Conservation (phyloP, 2,888 invertebrate species). For the Poecilus cupreus region DNA sequence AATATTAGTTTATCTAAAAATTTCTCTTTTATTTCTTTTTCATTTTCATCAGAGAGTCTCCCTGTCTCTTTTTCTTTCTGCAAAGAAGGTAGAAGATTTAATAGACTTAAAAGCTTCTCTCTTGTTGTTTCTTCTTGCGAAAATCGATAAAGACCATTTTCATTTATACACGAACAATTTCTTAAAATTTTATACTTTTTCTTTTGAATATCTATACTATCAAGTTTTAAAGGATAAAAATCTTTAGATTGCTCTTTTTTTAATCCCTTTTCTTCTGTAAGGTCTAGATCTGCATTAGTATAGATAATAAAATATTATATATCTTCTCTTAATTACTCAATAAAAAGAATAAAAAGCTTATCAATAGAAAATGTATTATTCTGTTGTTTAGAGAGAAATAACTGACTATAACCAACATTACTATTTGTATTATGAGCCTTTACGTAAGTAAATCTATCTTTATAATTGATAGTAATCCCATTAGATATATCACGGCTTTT, state of each 20-base stretch:
- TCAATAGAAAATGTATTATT: conserved; percentile 62
- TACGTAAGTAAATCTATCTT: conserved; percentile 63
- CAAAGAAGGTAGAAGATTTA: conserved; percentile 63
- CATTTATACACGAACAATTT: conserved; percentile 61
- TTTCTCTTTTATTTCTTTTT: conserved; percentile 63
- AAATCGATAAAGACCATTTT: conserved; percentile 64
- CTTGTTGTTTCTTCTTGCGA: conserved; percentile 62
- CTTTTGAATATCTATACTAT: conserved; percentile 62
- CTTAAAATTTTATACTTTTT: conserved; percentile 60
- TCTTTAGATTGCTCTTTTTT: conserved; percentile 57
- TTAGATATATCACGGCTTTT: conserved; percentile 60
- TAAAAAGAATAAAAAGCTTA: conserved; percentile 64
- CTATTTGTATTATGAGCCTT: conserved; percentile 62
- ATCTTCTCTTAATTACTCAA: conserved; percentile 62
- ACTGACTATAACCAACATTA: conserved; percentile 62
- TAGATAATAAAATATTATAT: conserved; percentile 64
- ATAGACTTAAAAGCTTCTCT: conserved; percentile 63
- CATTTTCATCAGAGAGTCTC: conserved; percentile 61
- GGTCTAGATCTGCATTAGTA: conserved; percentile 64
- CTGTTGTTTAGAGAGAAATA: conserved; percentile 62
- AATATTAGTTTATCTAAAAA: conserved; percentile 64
- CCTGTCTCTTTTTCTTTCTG: conserved; percentile 62
- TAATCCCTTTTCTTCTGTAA: conserved; percentile 63
- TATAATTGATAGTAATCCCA: conserved; percentile 63
- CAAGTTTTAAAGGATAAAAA: conserved; percentile 63